phyloP scores from a whole-genome alignment of 2,113 vertebrate genomes.

The Notiomystis cincta region DNA sequence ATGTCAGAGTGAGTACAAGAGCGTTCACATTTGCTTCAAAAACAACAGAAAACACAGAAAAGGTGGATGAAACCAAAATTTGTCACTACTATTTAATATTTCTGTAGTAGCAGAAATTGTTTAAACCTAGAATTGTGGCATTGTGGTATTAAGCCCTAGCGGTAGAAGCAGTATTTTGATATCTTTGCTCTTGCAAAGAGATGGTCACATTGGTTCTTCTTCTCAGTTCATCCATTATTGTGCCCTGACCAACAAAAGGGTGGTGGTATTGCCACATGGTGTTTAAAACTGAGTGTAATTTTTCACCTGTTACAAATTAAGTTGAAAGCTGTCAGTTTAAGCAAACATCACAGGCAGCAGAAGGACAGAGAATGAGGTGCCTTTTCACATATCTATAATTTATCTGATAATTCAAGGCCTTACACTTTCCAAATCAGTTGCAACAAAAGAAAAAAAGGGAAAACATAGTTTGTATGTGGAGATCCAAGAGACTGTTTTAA shows the following conservation, averaged over 20 bases:
- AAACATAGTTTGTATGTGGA: not conserved
- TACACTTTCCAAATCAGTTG: not conserved
- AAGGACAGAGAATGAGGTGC: not conserved
- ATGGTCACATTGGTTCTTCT: not conserved
- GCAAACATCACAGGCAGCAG: not conserved
- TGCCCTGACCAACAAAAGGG: not conserved
- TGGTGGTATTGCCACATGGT: not conserved
- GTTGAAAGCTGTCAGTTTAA: not conserved
- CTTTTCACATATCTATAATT: not conserved
- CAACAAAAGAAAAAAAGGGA: not conserved
- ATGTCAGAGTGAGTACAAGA: conserved; percentile 94
- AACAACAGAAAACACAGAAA: not conserved
- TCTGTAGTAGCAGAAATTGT: not conserved
- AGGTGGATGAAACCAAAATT: not conserved
- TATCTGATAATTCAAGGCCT: not conserved
- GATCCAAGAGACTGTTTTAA: not conserved
- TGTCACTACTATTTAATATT: not conserved
- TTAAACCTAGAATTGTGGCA: not conserved
- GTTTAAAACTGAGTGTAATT: not conserved
- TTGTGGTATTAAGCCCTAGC: not conserved
- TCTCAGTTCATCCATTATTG: not conserved
- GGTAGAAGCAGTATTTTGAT: not conserved
- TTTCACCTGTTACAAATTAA: not conserved
- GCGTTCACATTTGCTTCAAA: conserved; percentile 73
- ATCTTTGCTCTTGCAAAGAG: not conserved